Evolutionary conservation across 2,113 vertebrate species (phyloP).

Genomic region (Cryptotis parvus): DNA sequence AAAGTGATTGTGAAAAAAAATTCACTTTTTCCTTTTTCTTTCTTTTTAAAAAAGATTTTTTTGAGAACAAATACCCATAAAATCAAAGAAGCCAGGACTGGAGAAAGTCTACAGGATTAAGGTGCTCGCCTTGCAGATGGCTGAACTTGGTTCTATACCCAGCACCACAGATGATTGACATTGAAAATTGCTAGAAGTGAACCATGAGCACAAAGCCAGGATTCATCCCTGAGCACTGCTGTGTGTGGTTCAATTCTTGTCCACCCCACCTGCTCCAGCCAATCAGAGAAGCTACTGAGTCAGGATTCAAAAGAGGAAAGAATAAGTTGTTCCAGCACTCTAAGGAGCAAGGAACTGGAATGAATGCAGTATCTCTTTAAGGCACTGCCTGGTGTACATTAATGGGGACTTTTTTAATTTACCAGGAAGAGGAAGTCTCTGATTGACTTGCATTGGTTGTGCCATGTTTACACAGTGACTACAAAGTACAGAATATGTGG

Average conservation of each 20-base stretch:
- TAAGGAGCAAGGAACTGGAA: not conserved
- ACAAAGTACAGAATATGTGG: not conserved
- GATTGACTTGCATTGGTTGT: not conserved
- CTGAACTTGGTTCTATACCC: too few species aligned
- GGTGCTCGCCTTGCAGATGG: too few species aligned
- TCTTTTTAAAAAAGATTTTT: not conserved
- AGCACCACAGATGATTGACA: too few species aligned
- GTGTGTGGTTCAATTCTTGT: too few species aligned
- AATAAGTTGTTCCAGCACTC: not conserved
- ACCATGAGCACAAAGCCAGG: too few species aligned
- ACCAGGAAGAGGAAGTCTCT: not conserved
- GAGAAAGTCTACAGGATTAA: too few species aligned
- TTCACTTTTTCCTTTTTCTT: too few species aligned
- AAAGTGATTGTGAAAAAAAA: conserved; percentile 20
- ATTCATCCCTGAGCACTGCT: too few species aligned
- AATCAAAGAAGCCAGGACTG: not conserved
- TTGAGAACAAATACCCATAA: not conserved
- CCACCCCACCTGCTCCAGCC: too few species aligned
- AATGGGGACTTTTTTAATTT: not conserved
- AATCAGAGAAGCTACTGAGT: too few species aligned
- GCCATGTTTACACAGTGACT: not conserved
- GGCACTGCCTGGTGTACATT: not conserved
- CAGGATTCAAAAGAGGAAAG: not conserved
- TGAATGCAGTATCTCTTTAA: not conserved
- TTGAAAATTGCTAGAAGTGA: too few species aligned